Evolutionary conservation across 2,888 invertebrate genomes (phyloP).

Genomic region (Clunio marinus): DNA sequence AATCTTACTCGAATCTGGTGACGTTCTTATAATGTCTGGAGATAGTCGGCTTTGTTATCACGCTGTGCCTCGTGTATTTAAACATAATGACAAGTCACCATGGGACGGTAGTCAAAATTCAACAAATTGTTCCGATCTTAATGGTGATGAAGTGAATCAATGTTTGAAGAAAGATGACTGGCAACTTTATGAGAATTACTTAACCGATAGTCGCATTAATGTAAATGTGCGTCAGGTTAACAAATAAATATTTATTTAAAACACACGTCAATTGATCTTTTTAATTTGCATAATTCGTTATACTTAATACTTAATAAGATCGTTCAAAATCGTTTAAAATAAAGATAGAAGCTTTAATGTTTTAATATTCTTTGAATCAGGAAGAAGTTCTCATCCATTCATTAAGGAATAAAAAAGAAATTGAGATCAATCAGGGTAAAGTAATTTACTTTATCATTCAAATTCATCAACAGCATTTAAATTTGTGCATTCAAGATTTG

Average conservation of each 20-base stretch:
- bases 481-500: constrained; percentile 10
- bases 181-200: constrained; percentile 45
- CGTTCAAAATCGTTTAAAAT: too few species aligned
- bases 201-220: constrained; percentile 70
- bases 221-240: constrained; percentile 87
- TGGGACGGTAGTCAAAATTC: constrained; percentile 52
- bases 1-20: constrained; percentile 79
- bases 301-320: too few species aligned
- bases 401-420: too few species aligned
- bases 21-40: constrained; percentile 85
- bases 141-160: constrained; percentile 31
- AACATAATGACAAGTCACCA: constrained; percentile 50
- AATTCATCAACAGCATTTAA: too few species aligned
- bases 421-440: too few species aligned
- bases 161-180: constrained; percentile 45
- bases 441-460: too few species aligned
- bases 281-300: too few species aligned
- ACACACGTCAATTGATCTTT: too few species aligned
- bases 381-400: too few species aligned
- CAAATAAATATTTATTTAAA: constrained; percentile 15
- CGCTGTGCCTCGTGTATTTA: constrained; percentile 83
- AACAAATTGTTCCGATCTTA: neutral
- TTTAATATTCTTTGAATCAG: too few species aligned
- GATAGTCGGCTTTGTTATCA: constrained; percentile 83
- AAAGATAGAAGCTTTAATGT: too few species aligned